These are phyloP conservation scores for Lysiphlebus fabarum DNA, from an alignment of 1,140 invertebrate species.

Conservation along the genomic window DNA sequence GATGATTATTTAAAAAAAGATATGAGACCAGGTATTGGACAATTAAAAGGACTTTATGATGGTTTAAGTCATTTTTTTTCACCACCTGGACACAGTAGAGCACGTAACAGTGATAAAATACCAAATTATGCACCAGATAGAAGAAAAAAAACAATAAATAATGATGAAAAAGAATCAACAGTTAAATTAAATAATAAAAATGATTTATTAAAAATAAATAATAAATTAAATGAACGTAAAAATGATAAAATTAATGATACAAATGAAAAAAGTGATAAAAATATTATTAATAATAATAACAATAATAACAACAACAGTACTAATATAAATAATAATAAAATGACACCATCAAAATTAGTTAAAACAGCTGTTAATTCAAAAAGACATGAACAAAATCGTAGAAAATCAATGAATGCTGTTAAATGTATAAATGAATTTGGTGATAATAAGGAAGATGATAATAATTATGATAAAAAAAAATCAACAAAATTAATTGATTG, in stretches of 20 bases:
- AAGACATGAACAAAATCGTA: constrained; percentile 56
- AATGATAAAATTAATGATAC: constrained; percentile 2
- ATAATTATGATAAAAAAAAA: constrained; percentile 29
- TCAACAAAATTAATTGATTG: constrained; percentile 33
- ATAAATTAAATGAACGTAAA: constrained; percentile 18
- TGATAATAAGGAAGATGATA: constrained; percentile 9
- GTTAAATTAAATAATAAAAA: constrained; percentile 22
- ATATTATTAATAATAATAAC: constrained; percentile 1
- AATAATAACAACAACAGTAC: too few species aligned
- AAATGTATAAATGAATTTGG: constrained; percentile 34
- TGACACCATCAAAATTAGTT: constrained; percentile 64
- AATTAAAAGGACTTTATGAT: constrained; percentile 76
- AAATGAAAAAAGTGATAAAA: constrained; percentile 5
- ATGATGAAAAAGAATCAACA: constrained; percentile 15
- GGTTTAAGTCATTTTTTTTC: constrained; percentile 82
- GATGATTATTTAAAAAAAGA: too few species aligned
- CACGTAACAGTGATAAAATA: constrained; percentile 53
- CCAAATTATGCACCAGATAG: constrained; percentile 57
- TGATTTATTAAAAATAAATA: neutral
- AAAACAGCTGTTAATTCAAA: constrained; percentile 66
- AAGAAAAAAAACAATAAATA: constrained; percentile 41
- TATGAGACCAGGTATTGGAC: constrained; percentile 56
- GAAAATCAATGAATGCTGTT: constrained; percentile 41
- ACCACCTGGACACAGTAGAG: constrained; percentile 59
- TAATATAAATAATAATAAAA: constrained; percentile 30